Conservation (phyloP, 2,113 vertebrate genomes). For the Bagarius yarrelli region DNA sequence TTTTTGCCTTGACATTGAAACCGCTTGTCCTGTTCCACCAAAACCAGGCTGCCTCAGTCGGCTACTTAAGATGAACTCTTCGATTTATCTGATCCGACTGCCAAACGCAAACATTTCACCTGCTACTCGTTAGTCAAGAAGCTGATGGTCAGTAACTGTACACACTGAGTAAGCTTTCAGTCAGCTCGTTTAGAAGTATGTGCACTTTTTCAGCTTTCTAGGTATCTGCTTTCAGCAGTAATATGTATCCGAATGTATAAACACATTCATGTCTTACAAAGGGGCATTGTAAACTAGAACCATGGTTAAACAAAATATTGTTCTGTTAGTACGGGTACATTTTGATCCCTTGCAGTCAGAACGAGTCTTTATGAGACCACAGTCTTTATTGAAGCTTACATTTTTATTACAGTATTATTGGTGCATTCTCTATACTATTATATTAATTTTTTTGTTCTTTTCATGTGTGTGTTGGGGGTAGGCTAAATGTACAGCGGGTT, state of each 20-base stretch:
- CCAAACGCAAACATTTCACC: background rate
- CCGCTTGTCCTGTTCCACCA: background rate
- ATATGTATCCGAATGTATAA: slow-evolving; percentile 8
- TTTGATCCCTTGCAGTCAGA: slow-evolving; percentile 21
- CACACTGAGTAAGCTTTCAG: background rate
- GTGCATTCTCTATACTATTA: background rate
- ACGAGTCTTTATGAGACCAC: slow-evolving; percentile 3
- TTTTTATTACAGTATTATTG: background rate
- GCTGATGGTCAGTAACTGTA: background rate
- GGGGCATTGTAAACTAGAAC: slow-evolving; percentile 23
- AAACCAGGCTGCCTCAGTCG: background rate
- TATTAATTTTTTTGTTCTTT: background rate
- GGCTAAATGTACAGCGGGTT: slow-evolving; percentile 80
- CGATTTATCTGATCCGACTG: background rate
- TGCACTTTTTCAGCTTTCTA: background rate
- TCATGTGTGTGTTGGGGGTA: slow-evolving; percentile 54
- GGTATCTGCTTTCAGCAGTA: slow-evolving; percentile 1
- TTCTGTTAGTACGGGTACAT: slow-evolving; percentile 31
- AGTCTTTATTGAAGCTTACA: background rate
- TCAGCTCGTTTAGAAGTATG: background rate
- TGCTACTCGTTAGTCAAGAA: background rate
- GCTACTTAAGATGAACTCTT: background rate
- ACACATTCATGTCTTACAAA: background rate
- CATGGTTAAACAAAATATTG: slow-evolving; percentile 5
- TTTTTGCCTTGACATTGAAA: slow-evolving; percentile 37